A percentile compares a stretch with the other conserved stretches of the same genome.
Evolutionary conservation across 2,797 vertebrate genomes (phyloP).

Genomic region (Apogon hyalosoma): DNA sequence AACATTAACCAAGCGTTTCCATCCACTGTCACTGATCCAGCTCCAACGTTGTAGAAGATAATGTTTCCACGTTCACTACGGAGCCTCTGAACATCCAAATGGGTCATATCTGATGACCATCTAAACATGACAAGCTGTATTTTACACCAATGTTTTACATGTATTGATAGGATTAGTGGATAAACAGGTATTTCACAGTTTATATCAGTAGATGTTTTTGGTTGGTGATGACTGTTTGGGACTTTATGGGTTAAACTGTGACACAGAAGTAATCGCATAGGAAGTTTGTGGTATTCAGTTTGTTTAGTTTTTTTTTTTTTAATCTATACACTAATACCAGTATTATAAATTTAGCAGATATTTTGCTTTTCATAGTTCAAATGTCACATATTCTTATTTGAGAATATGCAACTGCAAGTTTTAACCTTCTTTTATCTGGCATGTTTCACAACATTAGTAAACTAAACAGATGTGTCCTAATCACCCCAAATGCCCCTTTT

Average conservation of each 20-base stretch:
- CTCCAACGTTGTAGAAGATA: too few species aligned
- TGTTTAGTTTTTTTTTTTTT: not conserved
- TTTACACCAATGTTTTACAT: too few species aligned
- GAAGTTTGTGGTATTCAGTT: slow-evolving; percentile 49
- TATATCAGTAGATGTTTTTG: too few species aligned
- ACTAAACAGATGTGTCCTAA: slow-evolving; percentile 52
- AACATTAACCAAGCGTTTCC: too few species aligned
- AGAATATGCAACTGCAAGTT: slow-evolving; percentile 11
- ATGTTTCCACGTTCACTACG: too few species aligned
- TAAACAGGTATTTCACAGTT: too few species aligned
- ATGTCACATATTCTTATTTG: not conserved
- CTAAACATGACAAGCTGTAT: too few species aligned
- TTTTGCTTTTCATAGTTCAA: not conserved
- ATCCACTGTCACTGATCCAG: too few species aligned
- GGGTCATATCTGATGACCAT: too few species aligned
- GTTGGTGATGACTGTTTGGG: too few species aligned
- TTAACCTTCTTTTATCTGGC: slow-evolving; percentile 12
- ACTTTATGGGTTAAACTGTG: not conserved
- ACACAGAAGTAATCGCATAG: slow-evolving; percentile 26
- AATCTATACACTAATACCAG: not conserved
- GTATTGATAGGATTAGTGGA: too few species aligned
- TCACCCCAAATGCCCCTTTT: slow-evolving; percentile 55
- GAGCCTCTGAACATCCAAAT: too few species aligned
- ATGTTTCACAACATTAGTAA: slow-evolving; percentile 54
- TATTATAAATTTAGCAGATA: not conserved